These are phyloP conservation scores for Trididemnum nubilum DNA, from an alignment of 23 tunicate genomes.

Conservation along the genomic window DNA sequence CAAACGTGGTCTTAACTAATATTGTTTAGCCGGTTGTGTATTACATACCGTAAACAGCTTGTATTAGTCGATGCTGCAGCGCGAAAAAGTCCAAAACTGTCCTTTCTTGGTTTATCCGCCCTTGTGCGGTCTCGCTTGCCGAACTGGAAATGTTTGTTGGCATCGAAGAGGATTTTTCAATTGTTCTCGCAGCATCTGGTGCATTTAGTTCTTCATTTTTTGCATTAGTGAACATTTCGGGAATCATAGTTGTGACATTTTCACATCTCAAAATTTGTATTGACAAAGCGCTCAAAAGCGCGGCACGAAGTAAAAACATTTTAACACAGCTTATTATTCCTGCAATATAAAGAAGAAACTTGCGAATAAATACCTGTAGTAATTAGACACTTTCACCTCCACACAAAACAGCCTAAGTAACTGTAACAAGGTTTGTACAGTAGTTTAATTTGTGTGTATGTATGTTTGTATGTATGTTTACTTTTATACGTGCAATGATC, in stretches of 20 bases:
- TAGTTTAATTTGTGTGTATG: no score
- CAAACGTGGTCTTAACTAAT: background rate
- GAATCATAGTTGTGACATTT: background rate
- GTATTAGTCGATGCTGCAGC: background rate
- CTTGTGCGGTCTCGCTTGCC: background rate
- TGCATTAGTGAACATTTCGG: background rate
- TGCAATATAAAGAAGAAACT: no score
- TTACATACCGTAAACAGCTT: slow-evolving; percentile 23
- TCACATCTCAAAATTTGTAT: no score
- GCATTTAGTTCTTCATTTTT: background rate
- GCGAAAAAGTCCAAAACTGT: background rate
- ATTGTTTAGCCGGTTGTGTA: background rate
- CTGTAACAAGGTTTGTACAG: no score
- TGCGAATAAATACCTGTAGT: no score
- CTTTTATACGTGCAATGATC: no score
- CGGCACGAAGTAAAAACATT: no score
- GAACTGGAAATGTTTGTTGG: background rate
- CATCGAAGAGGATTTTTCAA: background rate
- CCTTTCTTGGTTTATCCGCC: background rate
- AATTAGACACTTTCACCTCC: no score
- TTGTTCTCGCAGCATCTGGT: background rate
- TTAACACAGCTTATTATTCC: no score
- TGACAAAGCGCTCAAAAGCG: no score
- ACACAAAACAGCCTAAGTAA: no score
- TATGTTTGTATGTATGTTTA: no score